Evolutionary conservation across 2,113 vertebrate genomes (phyloP).

Genomic region (Sylvilagus bachmani): DNA sequence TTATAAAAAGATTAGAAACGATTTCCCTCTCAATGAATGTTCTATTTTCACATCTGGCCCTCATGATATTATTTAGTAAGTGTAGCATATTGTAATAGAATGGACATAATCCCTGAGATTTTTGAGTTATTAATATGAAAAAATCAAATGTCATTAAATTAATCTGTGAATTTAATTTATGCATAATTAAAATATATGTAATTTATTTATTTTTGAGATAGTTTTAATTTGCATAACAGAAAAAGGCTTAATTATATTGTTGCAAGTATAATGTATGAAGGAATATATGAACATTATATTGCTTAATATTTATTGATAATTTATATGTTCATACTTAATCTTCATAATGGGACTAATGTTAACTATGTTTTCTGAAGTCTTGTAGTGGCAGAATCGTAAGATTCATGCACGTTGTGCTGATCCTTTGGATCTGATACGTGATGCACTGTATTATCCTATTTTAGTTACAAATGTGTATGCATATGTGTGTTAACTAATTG

Average conservation of each 20-base stretch:
- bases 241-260: neutral
- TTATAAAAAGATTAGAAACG: neutral
- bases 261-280: neutral
- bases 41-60: neutral
- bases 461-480: neutral
- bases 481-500: neutral
- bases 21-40: neutral
- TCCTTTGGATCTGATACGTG: neutral
- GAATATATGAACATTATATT: neutral
- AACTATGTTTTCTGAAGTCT: neutral
- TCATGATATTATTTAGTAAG: conserved; percentile 21
- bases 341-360: neutral
- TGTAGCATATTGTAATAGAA: neutral
- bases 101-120: neutral
- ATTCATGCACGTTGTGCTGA: neutral
- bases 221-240: no score
- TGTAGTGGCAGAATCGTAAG: neutral
- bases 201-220: no score
- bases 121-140: neutral
- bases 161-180: neutral
- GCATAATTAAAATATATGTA: neutral
- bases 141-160: neutral
- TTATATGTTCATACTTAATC: neutral
- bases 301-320: neutral
- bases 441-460: neutral